Evolutionary conservation across 2,888 invertebrate species (phyloP).

Genomic region (Dilophus febrilis): DNA sequence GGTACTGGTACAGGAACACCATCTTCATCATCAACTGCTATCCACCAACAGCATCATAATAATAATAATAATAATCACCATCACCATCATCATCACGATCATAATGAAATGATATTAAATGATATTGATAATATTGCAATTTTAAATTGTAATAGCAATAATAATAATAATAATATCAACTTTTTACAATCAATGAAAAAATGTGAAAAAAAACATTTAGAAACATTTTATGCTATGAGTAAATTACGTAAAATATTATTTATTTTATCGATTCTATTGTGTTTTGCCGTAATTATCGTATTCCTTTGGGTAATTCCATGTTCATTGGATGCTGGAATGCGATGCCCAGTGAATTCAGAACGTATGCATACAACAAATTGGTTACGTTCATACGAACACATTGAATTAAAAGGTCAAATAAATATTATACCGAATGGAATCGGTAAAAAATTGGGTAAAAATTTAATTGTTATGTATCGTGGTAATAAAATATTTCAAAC

Average conservation of each 20-base stretch:
- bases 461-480: constrained; percentile 55
- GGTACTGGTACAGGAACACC: too few species aligned
- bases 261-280: constrained; percentile 50
- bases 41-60: too few species aligned
- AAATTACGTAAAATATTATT: constrained; percentile 49
- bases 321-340: constrained; percentile 45
- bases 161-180: too few species aligned
- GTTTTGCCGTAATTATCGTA: constrained; percentile 49
- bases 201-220: too few species aligned
- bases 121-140: constrained; percentile 29
- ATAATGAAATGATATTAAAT: too few species aligned
- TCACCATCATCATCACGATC: too few species aligned
- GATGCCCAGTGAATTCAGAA: constrained; percentile 39
- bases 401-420: constrained; percentile 51
- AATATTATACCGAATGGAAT: constrained; percentile 48
- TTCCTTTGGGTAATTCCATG: constrained; percentile 66
- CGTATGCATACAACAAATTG: constrained; percentile 46
- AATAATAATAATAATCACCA: too few species aligned
- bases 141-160: constrained; percentile 14
- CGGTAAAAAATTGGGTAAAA: constrained; percentile 41
- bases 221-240: constrained; percentile 40
- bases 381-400: constrained; percentile 48
- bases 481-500: constrained; percentile 42
- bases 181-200: too few species aligned
- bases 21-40: too few species aligned